phyloP scores from a whole-genome alignment of 2,113 vertebrate species.

The Cygnus buccinator region DNA sequence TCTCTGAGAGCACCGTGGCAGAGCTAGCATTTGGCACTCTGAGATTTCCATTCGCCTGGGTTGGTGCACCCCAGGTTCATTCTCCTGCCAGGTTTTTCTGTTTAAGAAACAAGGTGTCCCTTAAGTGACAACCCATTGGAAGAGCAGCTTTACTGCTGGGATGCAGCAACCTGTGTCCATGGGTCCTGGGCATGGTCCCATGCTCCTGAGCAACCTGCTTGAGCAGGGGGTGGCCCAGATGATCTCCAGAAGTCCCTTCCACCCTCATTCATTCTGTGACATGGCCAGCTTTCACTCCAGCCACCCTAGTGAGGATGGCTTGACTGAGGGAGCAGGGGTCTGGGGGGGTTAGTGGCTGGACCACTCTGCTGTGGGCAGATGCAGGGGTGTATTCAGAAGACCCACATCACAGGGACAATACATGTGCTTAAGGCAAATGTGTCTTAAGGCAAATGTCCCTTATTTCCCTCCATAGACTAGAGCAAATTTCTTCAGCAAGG shows the following conservation, averaged over 20 bases:
- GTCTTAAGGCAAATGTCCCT: fast-evolving
- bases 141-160: fast-evolving
- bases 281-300: background rate
- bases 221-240: background rate
- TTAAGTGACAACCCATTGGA: background rate
- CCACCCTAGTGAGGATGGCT: fast-evolving
- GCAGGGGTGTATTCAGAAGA: background rate
- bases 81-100: background rate
- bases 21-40: background rate
- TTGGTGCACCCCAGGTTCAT: background rate
- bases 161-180: background rate
- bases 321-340: background rate
- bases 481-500: background rate
- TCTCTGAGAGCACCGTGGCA: background rate
- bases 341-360: background rate
- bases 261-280: too few species aligned
- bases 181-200: background rate
- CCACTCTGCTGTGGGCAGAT: fast-evolving
- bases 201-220: background rate
- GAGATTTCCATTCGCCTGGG: background rate
- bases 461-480: background rate
- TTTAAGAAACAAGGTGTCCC: background rate
- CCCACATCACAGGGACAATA: background rate
- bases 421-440: fast-evolving
- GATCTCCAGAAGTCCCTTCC: background rate